Conservation (phyloP, 2,888 invertebrate genomes). For the Archips xylosteana region DNA sequence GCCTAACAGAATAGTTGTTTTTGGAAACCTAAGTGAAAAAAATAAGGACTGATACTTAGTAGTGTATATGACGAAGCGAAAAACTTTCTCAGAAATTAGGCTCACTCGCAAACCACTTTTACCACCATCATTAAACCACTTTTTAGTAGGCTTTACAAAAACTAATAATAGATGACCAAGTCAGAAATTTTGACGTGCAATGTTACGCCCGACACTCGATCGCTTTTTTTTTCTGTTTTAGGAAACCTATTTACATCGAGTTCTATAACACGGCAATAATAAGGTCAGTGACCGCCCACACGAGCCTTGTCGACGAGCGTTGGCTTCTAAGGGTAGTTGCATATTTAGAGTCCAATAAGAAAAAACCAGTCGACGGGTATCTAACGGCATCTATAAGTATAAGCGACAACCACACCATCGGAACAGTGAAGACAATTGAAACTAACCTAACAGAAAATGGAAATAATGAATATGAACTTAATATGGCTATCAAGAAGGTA, state of each 20-base stretch:
- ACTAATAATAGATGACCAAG: too few relatives aligned
- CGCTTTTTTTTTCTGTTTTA: slow-evolving; percentile 61
- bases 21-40: too few relatives aligned
- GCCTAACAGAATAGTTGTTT: too few relatives aligned
- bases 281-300: slow-evolving; percentile 85
- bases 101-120: too few relatives aligned
- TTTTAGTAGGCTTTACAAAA: too few relatives aligned
- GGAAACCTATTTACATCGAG: slow-evolving; percentile 89
- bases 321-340: slow-evolving; percentile 67
- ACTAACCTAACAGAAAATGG: slow-evolving; percentile 60
- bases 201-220: too few relatives aligned
- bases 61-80: too few relatives aligned
- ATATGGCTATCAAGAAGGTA: slow-evolving; percentile 69
- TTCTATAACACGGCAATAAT: slow-evolving; percentile 87
- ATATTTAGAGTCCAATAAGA: slow-evolving; percentile 63
- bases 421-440: slow-evolving; percentile 55
- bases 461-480: slow-evolving; percentile 61
- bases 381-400: slow-evolving; percentile 63
- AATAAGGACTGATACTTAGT: too few relatives aligned
- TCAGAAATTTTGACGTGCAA: too few relatives aligned
- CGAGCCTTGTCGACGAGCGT: slow-evolving; percentile 52
- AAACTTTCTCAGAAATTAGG: too few relatives aligned
- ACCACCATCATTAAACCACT: too few relatives aligned
- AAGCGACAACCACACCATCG: slow-evolving; percentile 63
- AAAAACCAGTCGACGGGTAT: slow-evolving; percentile 58